These are phyloP conservation scores for Acrossocheilus fasciatus DNA, from an alignment of 2,797 vertebrate genomes.

Conservation along the genomic window DNA sequence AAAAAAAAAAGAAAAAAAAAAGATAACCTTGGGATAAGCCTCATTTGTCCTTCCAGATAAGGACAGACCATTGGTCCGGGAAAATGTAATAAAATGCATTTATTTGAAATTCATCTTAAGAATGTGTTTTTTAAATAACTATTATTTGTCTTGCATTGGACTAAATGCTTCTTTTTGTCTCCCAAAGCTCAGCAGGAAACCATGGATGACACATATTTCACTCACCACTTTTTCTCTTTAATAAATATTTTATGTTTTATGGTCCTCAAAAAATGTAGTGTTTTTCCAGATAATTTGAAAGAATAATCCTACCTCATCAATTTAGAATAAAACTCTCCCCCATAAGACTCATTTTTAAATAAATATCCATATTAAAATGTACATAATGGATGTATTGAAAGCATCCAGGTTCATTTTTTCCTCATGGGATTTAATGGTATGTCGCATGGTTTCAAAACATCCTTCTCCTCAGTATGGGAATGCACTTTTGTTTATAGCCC, in stretches of 20 bases:
- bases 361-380: not conserved
- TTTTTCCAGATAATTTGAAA: constrained; percentile 2
- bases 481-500: constrained; percentile 44
- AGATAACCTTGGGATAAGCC: not conserved
- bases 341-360: not conserved
- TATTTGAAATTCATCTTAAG: constrained; percentile 3
- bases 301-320: constrained; percentile 4
- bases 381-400: constrained; percentile 18
- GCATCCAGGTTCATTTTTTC: not conserved
- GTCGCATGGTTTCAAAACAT: not conserved
- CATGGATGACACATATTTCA: not conserved
- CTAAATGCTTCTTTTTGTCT: not conserved
- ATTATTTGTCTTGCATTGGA: not conserved
- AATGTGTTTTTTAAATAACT: not conserved
- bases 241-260: not conserved
- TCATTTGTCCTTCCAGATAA: constrained; percentile 65
- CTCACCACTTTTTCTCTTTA: not conserved
- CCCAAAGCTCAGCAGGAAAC: constrained; percentile 2
- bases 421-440: not conserved
- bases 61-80: constrained; percentile 51
- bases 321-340: constrained; percentile 6
- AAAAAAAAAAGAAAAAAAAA: too few relatives aligned
- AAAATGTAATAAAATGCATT: constrained; percentile 38
- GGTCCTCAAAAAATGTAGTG: not conserved
- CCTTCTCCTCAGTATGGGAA: constrained; percentile 34